Evolutionary conservation across 2,797 vertebrate genomes (phyloP).

Genomic region (Lycodopsis pacificus): DNA sequence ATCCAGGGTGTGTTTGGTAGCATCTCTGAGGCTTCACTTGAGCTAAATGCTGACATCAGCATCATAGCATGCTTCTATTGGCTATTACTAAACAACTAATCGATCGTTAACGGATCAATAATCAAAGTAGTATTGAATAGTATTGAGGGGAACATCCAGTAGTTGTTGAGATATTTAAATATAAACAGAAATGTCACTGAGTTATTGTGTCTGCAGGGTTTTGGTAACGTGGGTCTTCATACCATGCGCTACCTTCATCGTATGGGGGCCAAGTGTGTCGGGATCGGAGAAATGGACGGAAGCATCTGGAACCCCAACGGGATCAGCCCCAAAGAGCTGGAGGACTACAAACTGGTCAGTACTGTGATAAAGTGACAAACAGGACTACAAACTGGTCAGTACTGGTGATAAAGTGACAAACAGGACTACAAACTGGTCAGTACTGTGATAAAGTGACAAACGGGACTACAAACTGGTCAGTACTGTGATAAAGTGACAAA

Average conservation of each 20-base stretch:
- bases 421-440: conserved; percentile 86
- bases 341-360: conserved; percentile 95
- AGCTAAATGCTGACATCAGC: too few species aligned
- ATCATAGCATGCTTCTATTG: too few species aligned
- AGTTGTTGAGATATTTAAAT: too few species aligned
- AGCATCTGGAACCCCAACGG: conserved; percentile 94
- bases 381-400: too few species aligned
- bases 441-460: too few species aligned
- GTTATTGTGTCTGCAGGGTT: conserved; percentile 84
- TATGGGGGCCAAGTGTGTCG: conserved; percentile 93
- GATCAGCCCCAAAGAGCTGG: conserved; percentile 96
- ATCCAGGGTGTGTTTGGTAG: too few species aligned
- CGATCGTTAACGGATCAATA: too few species aligned
- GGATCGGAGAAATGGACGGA: conserved; percentile 92
- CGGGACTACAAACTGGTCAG: conserved; percentile 95
- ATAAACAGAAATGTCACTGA: too few species aligned
- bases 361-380: conserved; percentile 44
- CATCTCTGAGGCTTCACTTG: too few species aligned
- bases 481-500: background rate
- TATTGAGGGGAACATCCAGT: too few species aligned
- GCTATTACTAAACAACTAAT: too few species aligned
- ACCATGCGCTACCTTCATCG: conserved; percentile 97
- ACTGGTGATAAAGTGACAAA: conserved; percentile 54
- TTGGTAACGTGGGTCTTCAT: conserved; percentile 96
- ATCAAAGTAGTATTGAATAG: too few species aligned